Conservation (phyloP, 2,797 vertebrate species). For the Poecilia velifera region DNA sequence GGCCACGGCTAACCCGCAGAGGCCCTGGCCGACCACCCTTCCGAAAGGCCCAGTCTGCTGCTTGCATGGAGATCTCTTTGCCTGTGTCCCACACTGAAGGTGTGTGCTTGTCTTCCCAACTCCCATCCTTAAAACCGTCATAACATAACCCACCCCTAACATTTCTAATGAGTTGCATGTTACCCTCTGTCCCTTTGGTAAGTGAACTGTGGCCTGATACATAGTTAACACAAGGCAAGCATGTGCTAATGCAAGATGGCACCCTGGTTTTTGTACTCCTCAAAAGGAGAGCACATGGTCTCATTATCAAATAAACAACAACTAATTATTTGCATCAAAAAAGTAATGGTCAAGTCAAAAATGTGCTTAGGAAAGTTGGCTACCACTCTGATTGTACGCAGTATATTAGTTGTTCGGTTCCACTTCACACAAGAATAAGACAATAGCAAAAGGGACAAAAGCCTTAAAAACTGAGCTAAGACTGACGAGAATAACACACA, state of each 20-base stretch:
- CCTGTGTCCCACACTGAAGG: slow-evolving; percentile 96
- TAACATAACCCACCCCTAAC: slow-evolving; percentile 48
- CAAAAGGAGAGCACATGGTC: neutral
- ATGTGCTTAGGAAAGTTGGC: neutral
- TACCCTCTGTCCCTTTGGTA: slow-evolving; percentile 54
- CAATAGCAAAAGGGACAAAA: neutral
- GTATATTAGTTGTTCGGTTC: neutral
- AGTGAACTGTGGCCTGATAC: slow-evolving; percentile 56
- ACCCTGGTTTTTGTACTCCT: neutral
- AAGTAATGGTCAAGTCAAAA: neutral
- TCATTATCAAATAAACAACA: neutral
- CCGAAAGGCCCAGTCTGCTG: slow-evolving; percentile 98
- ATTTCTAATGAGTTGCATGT: slow-evolving; percentile 65
- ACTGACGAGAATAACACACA: neutral
- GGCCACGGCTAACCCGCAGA: slow-evolving; percentile 91
- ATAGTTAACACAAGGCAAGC: slow-evolving; percentile 56
- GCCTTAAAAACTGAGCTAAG: neutral
- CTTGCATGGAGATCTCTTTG: slow-evolving; percentile 99
- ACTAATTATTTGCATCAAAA: neutral
- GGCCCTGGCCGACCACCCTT: slow-evolving; percentile 95
- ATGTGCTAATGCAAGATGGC: slow-evolving; percentile 71
- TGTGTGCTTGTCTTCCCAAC: slow-evolving; percentile 84
- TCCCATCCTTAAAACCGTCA: slow-evolving; percentile 47
- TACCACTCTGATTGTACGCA: neutral
- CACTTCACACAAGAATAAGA: neutral